Percentiles rank a stretch among this genome's conserved stretches.
Conservation (phyloP, 2,113 vertebrate species). For the Scortum barcoo region DNA sequence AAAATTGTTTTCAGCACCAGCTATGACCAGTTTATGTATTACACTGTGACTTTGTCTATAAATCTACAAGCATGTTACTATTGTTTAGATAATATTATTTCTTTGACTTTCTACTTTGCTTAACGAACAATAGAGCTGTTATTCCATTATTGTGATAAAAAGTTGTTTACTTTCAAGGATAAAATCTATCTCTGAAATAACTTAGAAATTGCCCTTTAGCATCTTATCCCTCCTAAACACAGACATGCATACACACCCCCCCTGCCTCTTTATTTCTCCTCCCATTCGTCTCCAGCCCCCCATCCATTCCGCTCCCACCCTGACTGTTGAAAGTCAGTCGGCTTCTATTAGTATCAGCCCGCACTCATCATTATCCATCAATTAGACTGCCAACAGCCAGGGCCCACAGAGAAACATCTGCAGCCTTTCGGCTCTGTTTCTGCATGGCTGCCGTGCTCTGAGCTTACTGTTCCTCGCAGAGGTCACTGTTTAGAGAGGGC, state of each 20-base stretch:
- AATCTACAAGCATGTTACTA: background rate
- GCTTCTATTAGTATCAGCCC: slow-evolving; percentile 77
- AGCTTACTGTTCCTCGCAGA: slow-evolving; percentile 43
- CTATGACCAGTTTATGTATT: no score
- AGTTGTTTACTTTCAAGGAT: slow-evolving; percentile 8
- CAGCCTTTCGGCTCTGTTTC: slow-evolving; percentile 68
- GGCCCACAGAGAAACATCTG: slow-evolving; percentile 78
- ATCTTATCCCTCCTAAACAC: background rate
- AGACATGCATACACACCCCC: background rate
- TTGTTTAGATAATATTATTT: background rate
- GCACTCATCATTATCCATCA: slow-evolving; percentile 77
- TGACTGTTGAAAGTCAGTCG: slow-evolving; percentile 74
- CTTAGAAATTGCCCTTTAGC: slow-evolving; percentile 5
- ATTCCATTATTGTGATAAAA: background rate
- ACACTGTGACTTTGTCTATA: background rate
- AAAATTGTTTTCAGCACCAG: background rate
- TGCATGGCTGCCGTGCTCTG: slow-evolving; percentile 34
- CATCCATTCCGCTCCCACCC: slow-evolving; percentile 51
- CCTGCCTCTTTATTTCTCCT: slow-evolving; percentile 30
- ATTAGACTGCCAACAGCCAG: slow-evolving; percentile 74
- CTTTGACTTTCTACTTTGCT: background rate
- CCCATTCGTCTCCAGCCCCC: slow-evolving; percentile 10
- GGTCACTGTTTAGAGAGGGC: slow-evolving; percentile 7
- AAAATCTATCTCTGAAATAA: background rate
- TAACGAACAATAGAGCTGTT: background rate